phyloP scores from a whole-genome alignment of 2,797 vertebrate genomes.

The Onychomys leucogaster region DNA sequence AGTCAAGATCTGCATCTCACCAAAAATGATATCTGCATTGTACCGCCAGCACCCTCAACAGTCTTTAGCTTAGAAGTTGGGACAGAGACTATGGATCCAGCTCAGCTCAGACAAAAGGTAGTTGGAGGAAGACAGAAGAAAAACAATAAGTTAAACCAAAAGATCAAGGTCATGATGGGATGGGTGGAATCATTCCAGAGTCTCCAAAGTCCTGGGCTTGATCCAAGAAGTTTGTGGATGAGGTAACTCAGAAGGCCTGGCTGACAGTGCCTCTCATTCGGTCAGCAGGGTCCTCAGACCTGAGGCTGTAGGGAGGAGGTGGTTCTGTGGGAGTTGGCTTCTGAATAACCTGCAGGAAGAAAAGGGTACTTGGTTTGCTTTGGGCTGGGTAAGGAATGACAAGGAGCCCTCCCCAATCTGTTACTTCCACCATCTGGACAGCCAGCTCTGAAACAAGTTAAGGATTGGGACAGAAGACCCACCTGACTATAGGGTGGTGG shows the following conservation, averaged over 20 bases:
- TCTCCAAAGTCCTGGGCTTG: not conserved
- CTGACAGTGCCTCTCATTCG: not conserved
- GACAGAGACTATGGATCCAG: not conserved
- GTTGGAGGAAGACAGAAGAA: not conserved
- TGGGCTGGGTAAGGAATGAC: too few species aligned
- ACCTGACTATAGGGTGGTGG: conserved; percentile 79
- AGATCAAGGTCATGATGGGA: not conserved
- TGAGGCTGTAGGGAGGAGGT: conserved; percentile 76
- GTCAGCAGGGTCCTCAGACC: not conserved
- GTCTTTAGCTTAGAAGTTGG: not conserved
- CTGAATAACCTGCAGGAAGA: conserved; percentile 69
- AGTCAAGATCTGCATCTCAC: not conserved
- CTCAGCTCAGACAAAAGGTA: not conserved
- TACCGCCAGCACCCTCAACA: not conserved
- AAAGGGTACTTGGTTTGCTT: not conserved
- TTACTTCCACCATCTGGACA: not conserved
- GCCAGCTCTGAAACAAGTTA: not conserved
- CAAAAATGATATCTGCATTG: not conserved
- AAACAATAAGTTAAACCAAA: conserved; percentile 67
- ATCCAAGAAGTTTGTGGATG: not conserved
- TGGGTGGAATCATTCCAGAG: rapidly evolving
- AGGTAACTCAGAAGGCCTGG: conserved; percentile 58
- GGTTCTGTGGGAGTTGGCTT: conserved; percentile 64
- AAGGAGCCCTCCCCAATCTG: not conserved
- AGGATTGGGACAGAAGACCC: not conserved